Evolutionary conservation across 2,888 invertebrate genomes (phyloP).

Genomic region (Lasioglossum figueresi): DNA sequence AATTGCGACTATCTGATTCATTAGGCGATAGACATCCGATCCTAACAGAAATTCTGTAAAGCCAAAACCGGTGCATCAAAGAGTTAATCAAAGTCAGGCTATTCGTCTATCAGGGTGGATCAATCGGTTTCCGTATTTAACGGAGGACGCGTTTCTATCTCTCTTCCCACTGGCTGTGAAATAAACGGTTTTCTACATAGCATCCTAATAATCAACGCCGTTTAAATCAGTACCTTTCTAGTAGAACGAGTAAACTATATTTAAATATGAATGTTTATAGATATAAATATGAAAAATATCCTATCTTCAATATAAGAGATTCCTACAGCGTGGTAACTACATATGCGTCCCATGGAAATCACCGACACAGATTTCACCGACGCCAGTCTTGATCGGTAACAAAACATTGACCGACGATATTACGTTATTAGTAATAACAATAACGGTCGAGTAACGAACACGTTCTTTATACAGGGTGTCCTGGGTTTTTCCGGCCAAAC

Average conservation of each 20-base stretch:
- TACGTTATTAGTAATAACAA: no score
- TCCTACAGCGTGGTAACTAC: no score
- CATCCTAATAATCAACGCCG: not conserved
- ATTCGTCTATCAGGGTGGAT: slow-evolving; percentile 11
- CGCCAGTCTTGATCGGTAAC: no score
- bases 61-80: slow-evolving; percentile 12
- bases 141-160: slow-evolving; percentile 3
- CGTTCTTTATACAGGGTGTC: no score
- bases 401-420: no score
- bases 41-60: slow-evolving; percentile 12
- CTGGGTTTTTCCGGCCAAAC: no score
- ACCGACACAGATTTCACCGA: no score
- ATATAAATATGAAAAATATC: not conserved
- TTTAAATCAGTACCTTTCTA: not conserved
- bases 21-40: not conserved
- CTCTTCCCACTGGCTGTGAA: not conserved
- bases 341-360: no score
- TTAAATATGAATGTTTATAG: not conserved
- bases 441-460: no score
- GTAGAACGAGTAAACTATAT: not conserved
- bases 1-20: slow-evolving; percentile 13
- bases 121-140: slow-evolving; percentile 15
- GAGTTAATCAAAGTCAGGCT: slow-evolving; percentile 12
- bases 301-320: no score
- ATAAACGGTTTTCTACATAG: not conserved